A percentile compares a stretch with the other conserved stretches of the same genome.
These are phyloP conservation scores for Ondatra zibethicus DNA, from an alignment of 2,113 vertebrate species.

Conservation along the genomic window DNA sequence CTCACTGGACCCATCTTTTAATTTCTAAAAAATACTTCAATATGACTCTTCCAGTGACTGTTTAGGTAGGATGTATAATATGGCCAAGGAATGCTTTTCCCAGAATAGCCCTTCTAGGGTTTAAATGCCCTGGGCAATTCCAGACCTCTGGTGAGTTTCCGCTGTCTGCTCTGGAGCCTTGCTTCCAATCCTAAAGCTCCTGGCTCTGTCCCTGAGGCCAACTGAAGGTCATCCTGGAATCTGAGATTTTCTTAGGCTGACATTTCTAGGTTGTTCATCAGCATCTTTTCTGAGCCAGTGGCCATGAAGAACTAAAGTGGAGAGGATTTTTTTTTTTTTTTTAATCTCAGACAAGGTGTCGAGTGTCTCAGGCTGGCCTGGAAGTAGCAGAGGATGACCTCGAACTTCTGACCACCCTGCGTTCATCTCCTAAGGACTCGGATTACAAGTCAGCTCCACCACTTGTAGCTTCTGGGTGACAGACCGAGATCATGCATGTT, in stretches of 20 bases:
- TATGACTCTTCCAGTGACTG: neutral
- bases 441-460: too few species aligned
- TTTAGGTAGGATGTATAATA: neutral
- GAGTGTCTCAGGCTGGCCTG: neutral
- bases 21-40: neutral
- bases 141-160: neutral
- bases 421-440: neutral
- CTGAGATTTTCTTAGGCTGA: slow-evolving; percentile 14
- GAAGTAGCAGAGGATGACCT: neutral
- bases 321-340: neutral
- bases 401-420: neutral
- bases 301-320: neutral
- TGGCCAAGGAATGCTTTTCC: neutral
- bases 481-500: too few species aligned
- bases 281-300: neutral
- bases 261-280: neutral
- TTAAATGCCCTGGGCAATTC: neutral
- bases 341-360: neutral
- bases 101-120: neutral
- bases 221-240: neutral
- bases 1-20: neutral
- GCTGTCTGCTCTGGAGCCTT: neutral
- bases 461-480: neutral
- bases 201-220: neutral
- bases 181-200: neutral